Evolutionary conservation across 1,140 invertebrate genomes (phyloP).

Genomic region (Calosoma granatense): DNA sequence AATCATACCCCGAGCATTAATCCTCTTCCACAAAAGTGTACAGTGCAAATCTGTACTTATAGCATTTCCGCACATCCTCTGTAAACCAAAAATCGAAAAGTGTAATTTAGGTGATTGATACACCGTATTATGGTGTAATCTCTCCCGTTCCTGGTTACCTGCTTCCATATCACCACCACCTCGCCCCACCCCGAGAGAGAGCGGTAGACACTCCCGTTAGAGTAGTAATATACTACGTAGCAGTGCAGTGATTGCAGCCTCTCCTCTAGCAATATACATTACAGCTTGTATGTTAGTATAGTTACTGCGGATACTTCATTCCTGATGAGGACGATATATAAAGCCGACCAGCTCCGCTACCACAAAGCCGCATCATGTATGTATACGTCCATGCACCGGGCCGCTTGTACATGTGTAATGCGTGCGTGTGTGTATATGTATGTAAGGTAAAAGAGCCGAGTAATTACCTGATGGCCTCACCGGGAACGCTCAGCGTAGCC

Average conservation of each 20-base stretch:
- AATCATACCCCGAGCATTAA: too few species aligned
- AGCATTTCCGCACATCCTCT: too few species aligned
- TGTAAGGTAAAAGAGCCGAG: not conserved
- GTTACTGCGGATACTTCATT: not conserved
- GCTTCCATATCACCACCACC: not conserved
- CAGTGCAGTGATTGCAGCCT: too few species aligned
- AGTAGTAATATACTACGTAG: too few species aligned
- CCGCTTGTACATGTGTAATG: not conserved
- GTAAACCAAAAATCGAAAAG: too few species aligned
- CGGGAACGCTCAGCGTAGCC: not conserved
- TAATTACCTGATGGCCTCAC: conserved; percentile 5
- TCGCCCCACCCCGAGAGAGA: too few species aligned
- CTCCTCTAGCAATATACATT: too few species aligned
- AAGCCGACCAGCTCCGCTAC: not conserved
- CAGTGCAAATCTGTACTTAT: too few species aligned
- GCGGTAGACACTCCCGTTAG: too few species aligned
- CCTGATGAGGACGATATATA: not conserved
- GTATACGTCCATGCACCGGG: too few species aligned
- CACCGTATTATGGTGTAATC: not conserved
- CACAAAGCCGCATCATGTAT: not conserved
- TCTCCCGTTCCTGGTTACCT: not conserved
- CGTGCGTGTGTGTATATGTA: not conserved
- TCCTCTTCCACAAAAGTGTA: too few species aligned
- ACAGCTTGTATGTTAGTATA: too few species aligned
- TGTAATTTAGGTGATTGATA: not conserved